These are phyloP conservation scores for Antheraea mylitta DNA, from an alignment of 1,140 invertebrate genomes.

Conservation along the genomic window DNA sequence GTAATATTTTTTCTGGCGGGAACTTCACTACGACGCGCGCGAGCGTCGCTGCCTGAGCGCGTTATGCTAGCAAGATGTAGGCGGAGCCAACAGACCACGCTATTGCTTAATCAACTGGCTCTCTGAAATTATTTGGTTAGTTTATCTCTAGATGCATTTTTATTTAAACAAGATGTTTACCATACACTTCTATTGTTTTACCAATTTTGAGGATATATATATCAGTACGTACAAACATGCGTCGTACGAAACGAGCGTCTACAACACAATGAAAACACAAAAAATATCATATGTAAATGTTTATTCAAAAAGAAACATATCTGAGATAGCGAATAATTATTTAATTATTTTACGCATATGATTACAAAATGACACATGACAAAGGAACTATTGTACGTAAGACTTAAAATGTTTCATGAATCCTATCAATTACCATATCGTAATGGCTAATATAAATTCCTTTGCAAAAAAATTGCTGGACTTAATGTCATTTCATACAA, in stretches of 20 bases:
- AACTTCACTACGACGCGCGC: background rate
- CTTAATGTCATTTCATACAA: no score
- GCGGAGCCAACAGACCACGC: background rate
- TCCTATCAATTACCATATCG: conserved; percentile 42
- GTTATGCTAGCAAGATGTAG: background rate
- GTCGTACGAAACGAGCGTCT: background rate
- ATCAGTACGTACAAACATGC: no score
- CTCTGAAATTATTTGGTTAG: background rate
- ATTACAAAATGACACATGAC: conserved; percentile 75
- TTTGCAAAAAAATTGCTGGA: conserved; percentile 1
- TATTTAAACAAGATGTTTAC: background rate
- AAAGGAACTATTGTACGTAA: conserved; percentile 76
- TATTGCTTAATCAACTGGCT: background rate
- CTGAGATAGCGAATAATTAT: conserved; percentile 76
- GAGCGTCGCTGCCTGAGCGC: background rate
- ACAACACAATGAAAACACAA: conserved; percentile 9
- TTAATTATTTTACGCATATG: conserved; percentile 70
- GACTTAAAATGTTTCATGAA: conserved; percentile 69
- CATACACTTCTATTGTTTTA: background rate
- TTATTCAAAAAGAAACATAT: conserved; percentile 74
- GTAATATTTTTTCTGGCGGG: background rate
- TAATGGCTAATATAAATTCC: background rate
- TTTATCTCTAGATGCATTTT: conserved; percentile 2
- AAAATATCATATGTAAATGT: conserved; percentile 56
- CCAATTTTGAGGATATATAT: background rate